phyloP scores from a whole-genome alignment of 2,797 vertebrate genomes.

The Enoplosus armatus region DNA sequence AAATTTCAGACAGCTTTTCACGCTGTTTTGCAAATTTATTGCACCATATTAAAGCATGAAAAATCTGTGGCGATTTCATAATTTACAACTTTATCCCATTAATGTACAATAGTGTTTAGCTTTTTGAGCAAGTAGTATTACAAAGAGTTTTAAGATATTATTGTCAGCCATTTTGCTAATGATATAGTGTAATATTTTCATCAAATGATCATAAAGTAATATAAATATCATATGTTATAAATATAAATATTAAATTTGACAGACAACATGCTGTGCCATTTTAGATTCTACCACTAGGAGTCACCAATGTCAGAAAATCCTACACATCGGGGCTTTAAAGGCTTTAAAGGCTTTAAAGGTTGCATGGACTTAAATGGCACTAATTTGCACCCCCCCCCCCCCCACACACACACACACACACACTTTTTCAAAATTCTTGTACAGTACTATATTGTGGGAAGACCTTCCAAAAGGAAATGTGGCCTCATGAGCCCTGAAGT shows the following conservation, averaged over 20 bases:
- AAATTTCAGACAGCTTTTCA: background rate
- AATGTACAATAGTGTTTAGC: background rate
- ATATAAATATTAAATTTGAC: background rate
- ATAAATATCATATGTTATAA: background rate
- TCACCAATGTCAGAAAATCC: background rate
- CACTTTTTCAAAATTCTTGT: no score
- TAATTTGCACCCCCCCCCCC: no score
- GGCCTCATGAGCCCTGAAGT: slow-evolving; percentile 30
- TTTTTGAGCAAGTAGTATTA: background rate
- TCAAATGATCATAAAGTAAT: background rate
- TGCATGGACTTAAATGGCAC: background rate
- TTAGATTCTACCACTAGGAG: background rate
- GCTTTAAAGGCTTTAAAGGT: background rate
- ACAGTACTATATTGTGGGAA: background rate
- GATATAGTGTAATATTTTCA: background rate
- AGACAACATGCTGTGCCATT: background rate
- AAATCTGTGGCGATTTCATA: background rate
- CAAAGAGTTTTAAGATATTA: background rate
- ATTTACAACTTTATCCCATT: background rate
- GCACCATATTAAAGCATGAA: no score
- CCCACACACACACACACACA: no score
- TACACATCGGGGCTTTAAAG: background rate
- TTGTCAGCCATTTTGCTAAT: background rate
- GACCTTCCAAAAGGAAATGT: slow-evolving; percentile 16
- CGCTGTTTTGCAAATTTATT: background rate